Evolutionary conservation across 2,113 vertebrate genomes (phyloP), one percentile per base, ranked within the genome.

Genomic region (Pampusana beccarii): DNA sequence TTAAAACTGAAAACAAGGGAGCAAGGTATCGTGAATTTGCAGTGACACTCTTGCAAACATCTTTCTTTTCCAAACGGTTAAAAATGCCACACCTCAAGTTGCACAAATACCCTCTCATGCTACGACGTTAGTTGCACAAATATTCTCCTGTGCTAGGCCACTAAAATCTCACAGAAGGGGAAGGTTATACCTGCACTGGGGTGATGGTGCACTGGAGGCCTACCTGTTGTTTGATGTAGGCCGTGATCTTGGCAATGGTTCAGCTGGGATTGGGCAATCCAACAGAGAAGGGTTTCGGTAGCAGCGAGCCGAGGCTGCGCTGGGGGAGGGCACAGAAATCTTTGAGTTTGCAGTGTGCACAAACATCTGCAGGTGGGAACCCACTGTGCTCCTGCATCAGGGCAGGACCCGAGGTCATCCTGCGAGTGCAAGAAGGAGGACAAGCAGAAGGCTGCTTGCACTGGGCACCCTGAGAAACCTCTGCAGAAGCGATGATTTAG

Each of bases 291-390:
- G 34, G 13, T 42, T 90, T 90, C 2, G 1, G 62, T 3, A 85
- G 61, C 46, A 31, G 50, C 0, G 2, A 92, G 85, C 40, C 0
- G 0, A 48, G 42, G 31, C 38, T 50, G 53, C 1, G 1, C 15
- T 3, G 2, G 17, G 15, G 8, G 7, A 40, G 6, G 21, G 21
- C 25, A 28, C 2, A 16, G n/a, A 61, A 72, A 15, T 28, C n/a
- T 80, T 38, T 46, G 25, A 14, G 13, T n/a, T n/a, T 62, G 44
- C 3, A 17, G 36, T 0, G 0, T 0, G 1, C 16, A 33, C 33
- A 58, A 6, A 13, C 0, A 0, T 16, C 11, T 60, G 51, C 34
- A 51, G 53, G 18, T 2, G 3, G 31, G 46, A 81, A 13, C 34
- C 28, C 54, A 24, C 11, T 28, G 26, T 1, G 7, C 24, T 74